A percentile compares a stretch with the other conserved stretches of the same genome.
Evolutionary conservation across 2,888 invertebrate genomes (phyloP).

Genomic region (Agriotes lineatus): DNA sequence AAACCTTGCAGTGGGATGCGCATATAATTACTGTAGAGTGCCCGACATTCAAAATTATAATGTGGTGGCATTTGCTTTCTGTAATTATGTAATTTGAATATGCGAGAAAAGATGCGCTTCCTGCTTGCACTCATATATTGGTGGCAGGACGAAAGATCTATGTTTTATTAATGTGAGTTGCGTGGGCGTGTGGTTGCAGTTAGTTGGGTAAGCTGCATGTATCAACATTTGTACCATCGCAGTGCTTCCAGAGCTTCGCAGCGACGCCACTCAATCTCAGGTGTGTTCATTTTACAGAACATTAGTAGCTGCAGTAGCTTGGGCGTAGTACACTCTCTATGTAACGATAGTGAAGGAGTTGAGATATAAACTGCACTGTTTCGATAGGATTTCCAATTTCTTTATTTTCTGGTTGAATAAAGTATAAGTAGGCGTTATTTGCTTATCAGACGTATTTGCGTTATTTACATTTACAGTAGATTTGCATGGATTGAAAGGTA

Average conservation of each 20-base stretch:
- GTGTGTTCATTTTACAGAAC: slow-evolving; percentile 53
- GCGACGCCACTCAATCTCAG: slow-evolving; percentile 64
- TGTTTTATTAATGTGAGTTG: slow-evolving; percentile 35
- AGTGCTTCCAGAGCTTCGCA: slow-evolving; percentile 57
- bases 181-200: slow-evolving; percentile 43
- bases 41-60: too few relatives aligned
- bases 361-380: too few relatives aligned
- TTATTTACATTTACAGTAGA: too few relatives aligned
- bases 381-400: too few relatives aligned
- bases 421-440: too few relatives aligned
- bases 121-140: neutral
- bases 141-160: slow-evolving; percentile 26
- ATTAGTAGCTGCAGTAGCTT: slow-evolving; percentile 20
- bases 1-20: neutral
- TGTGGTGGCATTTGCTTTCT: too few relatives aligned
- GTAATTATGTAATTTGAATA: too few relatives aligned
- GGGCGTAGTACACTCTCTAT: too few relatives aligned
- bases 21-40: neutral
- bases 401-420: too few relatives aligned
- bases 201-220: slow-evolving; percentile 55
- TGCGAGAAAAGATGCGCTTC: neutral
- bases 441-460: too few relatives aligned
- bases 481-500: too few relatives aligned
- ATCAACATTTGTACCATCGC: slow-evolving; percentile 55
- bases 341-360: too few relatives aligned